Base-by-base conservation (phyloP, 2,888 invertebrate genomes). In the Troilus luridus region DNA sequence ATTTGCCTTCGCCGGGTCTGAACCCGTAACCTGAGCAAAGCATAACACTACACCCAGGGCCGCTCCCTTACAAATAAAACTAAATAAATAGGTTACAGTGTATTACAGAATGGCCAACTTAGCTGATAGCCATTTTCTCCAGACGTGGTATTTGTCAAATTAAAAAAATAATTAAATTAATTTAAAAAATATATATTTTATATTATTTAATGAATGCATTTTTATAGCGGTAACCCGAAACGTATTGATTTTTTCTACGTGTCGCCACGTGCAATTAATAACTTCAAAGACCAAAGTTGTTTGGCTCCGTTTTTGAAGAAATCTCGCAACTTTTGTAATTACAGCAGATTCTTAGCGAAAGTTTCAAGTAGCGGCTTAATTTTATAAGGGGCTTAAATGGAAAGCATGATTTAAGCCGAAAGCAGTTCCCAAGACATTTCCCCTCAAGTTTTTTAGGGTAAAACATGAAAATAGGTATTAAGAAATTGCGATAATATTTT, bases 371-470 rank as follows among this genome's bases (percentile, higher is more conserved):
- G 72, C 24, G 72, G 72, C 72, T 77, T 77, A 77, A 77, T 77
- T 77, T 77, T 77, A 77, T 77, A 77, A 77, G 72, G 72, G 72
- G 72, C 72, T 77, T 77, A 77, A 77, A 77, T 77, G 72, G 72
- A 41, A 77, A 77, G 72, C 72, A 77, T 77, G 72, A 77, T 77
- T 77, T 77, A 77, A 77, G 72, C 72, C 72, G 27, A 41, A 8
- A 77, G 17, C 72, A 41, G 72, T 41, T 77, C 41, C 72, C 72
- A 41, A 77, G 72, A 77, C 72, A 77, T 77, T 77, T 77, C 72
- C 27, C 8, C 72, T 24, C 24, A 77, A 27, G 17, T 27, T 77
- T 1, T 41, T 64, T 41, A 41, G 72, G 72, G 0, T 17, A 17
- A 77, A 77, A 41, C 72, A 41, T 41, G 27, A 77, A 77, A 77